Percentiles rank a stretch among this genome's conserved stretches.
Conservation (phyloP, 2,888 invertebrate genomes). For the Sphaerophoria taeniata region DNA sequence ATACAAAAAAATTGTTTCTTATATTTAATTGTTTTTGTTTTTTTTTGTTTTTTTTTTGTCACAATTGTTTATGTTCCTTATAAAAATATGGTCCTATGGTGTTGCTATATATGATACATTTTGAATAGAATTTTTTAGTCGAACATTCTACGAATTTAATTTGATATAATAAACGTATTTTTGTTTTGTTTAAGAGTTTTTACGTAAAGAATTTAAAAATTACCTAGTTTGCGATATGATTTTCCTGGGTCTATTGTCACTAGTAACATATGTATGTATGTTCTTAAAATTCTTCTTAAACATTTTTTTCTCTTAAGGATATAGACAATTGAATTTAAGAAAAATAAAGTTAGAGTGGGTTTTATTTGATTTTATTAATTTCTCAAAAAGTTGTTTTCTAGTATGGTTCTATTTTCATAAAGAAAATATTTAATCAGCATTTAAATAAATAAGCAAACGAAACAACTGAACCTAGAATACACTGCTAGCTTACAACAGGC, state of each 20-base stretch:
- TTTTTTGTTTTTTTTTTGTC: slow-evolving; percentile 21
- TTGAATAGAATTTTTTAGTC: slow-evolving; percentile 28
- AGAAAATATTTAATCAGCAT: too few species aligned
- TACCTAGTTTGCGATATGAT: slow-evolving; percentile 67
- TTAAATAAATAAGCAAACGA: too few species aligned
- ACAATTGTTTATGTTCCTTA: slow-evolving; percentile 61
- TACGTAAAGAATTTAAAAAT: slow-evolving; percentile 50
- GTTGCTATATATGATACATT: slow-evolving; percentile 48
- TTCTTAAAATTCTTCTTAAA: neutral
- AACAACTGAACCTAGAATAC: too few species aligned
- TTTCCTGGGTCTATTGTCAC: slow-evolving; percentile 71
- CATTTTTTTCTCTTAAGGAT: neutral
- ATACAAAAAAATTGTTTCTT: slow-evolving; percentile 6
- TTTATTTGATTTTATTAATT: too few species aligned
- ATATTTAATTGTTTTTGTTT: neutral
- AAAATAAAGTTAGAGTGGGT: too few species aligned
- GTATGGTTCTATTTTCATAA: too few species aligned
- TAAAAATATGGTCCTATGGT: slow-evolving; percentile 72
- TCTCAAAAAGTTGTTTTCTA: too few species aligned
- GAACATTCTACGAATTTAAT: slow-evolving; percentile 41
- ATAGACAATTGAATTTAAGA: neutral
- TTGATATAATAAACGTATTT: slow-evolving; percentile 17
- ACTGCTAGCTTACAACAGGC: too few species aligned
- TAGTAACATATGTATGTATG: slow-evolving; percentile 45
- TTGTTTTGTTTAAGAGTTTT: slow-evolving; percentile 3